These are phyloP conservation scores for Tympanoctomys barrerae DNA, from an alignment of 2,797 vertebrate species.

Conservation along the genomic window DNA sequence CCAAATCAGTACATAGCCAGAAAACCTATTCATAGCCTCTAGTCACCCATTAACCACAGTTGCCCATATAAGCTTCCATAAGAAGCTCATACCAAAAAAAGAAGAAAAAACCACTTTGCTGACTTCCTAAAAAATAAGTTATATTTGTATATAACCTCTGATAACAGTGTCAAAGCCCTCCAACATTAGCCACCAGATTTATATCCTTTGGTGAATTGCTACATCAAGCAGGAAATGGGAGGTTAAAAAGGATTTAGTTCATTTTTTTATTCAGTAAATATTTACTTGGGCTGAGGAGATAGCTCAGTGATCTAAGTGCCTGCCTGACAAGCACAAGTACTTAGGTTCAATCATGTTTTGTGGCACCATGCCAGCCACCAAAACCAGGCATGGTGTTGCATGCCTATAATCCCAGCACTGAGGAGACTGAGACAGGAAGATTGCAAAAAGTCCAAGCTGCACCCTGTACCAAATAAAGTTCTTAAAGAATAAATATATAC, in stretches of 20 bases:
- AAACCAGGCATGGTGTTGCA: too few relatives aligned
- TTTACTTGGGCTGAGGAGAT: neutral
- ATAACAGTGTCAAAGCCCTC: neutral
- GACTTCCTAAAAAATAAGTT: slow-evolving; percentile 36
- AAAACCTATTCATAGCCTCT: neutral
- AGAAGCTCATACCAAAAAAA: slow-evolving; percentile 16
- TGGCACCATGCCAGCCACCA: too few relatives aligned
- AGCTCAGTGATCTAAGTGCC: too few relatives aligned
- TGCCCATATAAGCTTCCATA: slow-evolving; percentile 18
- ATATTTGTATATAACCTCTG: neutral
- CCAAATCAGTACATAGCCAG: neutral
- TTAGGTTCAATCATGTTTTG: too few relatives aligned
- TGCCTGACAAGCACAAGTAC: too few relatives aligned
- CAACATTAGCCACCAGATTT: neutral
- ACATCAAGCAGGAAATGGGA: neutral
- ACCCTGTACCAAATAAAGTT: too few relatives aligned
- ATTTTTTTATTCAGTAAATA: slow-evolving; percentile 55
- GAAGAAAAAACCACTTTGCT: neutral
- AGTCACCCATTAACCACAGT: neutral
- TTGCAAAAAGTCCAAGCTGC: too few relatives aligned
- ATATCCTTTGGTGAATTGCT: slow-evolving; percentile 42
- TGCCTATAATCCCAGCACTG: too few relatives aligned
- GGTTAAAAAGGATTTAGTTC: slow-evolving; percentile 8
- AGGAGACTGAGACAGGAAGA: too few relatives aligned
- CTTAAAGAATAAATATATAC: neutral